Base-by-base conservation (phyloP, 1,140 invertebrate species). In the Papilio glaucus region DNA sequence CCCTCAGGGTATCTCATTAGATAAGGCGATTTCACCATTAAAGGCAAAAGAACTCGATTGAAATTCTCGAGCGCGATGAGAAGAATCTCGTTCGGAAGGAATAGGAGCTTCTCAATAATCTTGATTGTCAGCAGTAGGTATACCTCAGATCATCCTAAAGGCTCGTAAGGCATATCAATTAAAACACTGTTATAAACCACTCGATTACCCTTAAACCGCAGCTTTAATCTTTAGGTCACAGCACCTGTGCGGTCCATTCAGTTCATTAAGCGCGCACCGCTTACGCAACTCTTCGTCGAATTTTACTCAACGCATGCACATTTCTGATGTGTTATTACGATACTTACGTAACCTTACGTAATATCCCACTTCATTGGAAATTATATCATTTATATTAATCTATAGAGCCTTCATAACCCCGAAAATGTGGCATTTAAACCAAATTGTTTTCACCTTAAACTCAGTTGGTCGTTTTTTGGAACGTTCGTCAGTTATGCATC, bases 321-420 rank as follows among this genome's bases (percentile, higher is more conserved):
- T 21, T 7, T 53, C 45, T n/a, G 13, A 53, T 12, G 21, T 24
- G 49, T 57, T 24, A 57, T 57, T 57, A 57, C 49, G 49, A 24
- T 13, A 57, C 49, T 57, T 57, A 24, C 49, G 9, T 57, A 57
- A 24, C 24, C 10, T 57, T 57, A 57, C 21, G 21, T 57, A 57
- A 26, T 57, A 6, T 33, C 2, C 18, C 12, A 49, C 45, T 21
- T 49, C 49, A 57, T 57, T 57, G 49, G 18, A 18, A 57, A 57
- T 57, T 57, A 57, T 24, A 26, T 57, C 18, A 24, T 57, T 57
- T 57, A 33, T 57, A 57, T 57, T 57, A 24, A 12, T 57, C 49
- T 24, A 57, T 41, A 41, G 12, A 57, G 24, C 49, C 49, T 10
- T 10, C 4, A 5, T 57, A 21, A 57, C 49, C 10, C 10, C 18